phyloP scores from a whole-genome alignment of 1,140 invertebrate species.

The Drosophila kikkawai region DNA sequence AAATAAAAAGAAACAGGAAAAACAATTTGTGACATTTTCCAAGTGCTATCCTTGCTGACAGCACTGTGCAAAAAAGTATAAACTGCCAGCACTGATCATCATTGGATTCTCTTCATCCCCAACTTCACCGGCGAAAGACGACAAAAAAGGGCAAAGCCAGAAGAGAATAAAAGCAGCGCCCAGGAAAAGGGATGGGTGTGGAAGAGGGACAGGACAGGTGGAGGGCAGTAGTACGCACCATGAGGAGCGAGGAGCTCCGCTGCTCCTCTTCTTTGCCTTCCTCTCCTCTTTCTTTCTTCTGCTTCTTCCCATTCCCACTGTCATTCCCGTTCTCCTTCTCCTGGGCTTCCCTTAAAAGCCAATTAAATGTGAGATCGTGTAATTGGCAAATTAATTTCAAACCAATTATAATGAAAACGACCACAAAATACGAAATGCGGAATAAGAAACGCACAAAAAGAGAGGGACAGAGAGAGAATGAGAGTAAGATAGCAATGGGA shows the following conservation, averaged over 20 bases:
- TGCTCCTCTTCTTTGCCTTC: background rate
- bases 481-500: constrained; percentile 28
- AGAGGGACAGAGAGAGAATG: constrained; percentile 7
- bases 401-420: constrained; percentile 84
- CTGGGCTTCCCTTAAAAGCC: constrained; percentile 70
- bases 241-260: constrained; percentile 16
- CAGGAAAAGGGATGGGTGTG: constrained; percentile 20
- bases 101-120: constrained; percentile 26
- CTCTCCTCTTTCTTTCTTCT: constrained; percentile 8
- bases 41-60: background rate
- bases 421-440: constrained; percentile 63
- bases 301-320: constrained; percentile 10
- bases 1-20: no score
- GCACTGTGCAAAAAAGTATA: no score
- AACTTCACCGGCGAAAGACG: constrained; percentile 29
- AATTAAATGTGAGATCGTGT: constrained; percentile 85
- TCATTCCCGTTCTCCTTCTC: constrained; percentile 4
- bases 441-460: constrained; percentile 29
- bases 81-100: constrained; percentile 11
- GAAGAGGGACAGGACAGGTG: constrained; percentile 11
- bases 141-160: constrained; percentile 75
- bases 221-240: constrained; percentile 58
- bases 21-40: background rate
- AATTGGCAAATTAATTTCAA: constrained; percentile 85
- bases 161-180: constrained; percentile 47